phyloP scores from a whole-genome alignment of 2,113 vertebrate species.

The Dendrocopos noguchii region DNA sequence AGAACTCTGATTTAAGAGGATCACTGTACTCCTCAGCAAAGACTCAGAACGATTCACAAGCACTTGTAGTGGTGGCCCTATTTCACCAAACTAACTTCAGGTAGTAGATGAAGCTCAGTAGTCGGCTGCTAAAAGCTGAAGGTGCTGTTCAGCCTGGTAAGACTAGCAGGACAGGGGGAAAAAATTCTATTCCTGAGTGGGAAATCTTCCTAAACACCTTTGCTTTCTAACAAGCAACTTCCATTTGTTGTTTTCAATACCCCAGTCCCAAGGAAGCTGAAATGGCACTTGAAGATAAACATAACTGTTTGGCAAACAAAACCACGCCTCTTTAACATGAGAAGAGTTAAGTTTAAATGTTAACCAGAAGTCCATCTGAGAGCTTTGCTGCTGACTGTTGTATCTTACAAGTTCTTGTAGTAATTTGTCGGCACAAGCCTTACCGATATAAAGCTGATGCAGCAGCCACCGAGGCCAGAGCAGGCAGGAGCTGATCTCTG shows the following conservation, averaged over 20 bases:
- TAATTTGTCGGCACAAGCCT: background rate
- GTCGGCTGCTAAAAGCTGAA: background rate
- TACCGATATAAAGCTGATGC: background rate
- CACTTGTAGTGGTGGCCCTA: rapidly evolving
- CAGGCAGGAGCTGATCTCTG: background rate
- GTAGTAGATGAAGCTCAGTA: background rate
- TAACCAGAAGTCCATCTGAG: background rate
- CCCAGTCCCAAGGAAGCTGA: background rate
- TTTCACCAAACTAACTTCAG: background rate
- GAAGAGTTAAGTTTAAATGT: background rate
- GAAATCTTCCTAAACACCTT: background rate
- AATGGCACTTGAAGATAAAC: background rate
- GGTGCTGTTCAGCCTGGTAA: background rate
- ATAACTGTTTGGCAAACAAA: background rate
- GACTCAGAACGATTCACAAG: background rate
- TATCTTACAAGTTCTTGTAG: background rate
- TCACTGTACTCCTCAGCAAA: background rate
- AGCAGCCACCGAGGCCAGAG: background rate
- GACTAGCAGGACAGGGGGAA: background rate
- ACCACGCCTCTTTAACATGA: background rate
- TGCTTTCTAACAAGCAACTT: background rate
- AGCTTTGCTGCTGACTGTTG: background rate
- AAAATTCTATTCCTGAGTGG: background rate
- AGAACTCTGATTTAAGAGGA: background rate
- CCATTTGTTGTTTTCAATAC: background rate